Evolutionary conservation across 2,113 vertebrate species (phyloP).

Genomic region (Pycnonotus jocosus): DNA sequence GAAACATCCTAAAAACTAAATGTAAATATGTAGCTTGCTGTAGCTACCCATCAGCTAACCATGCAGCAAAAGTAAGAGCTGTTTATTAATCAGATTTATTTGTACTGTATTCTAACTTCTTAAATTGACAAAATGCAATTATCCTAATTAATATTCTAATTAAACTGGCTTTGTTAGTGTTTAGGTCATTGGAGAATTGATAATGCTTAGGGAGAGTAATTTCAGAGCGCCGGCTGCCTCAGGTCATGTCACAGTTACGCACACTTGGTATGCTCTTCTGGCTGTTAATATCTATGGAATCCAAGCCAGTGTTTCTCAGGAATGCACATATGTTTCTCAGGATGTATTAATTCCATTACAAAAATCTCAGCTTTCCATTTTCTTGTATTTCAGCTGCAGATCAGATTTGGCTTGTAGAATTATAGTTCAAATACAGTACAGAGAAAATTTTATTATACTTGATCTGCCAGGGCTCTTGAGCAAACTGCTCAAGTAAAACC

Average conservation of each 20-base stretch:
- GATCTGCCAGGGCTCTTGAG: background rate
- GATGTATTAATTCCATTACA: background rate
- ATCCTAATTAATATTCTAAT: background rate
- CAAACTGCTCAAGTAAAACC: slow-evolving; percentile 2
- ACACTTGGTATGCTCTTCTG: background rate
- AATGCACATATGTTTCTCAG: slow-evolving; percentile 22
- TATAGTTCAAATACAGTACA: background rate
- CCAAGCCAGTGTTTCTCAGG: slow-evolving; percentile 5
- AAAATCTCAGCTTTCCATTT: background rate
- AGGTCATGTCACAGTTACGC: background rate
- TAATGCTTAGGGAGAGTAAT: background rate
- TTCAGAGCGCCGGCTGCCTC: background rate
- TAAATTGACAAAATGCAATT: background rate
- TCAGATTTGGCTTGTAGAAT: background rate
- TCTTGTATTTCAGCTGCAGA: background rate
- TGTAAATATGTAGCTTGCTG: background rate
- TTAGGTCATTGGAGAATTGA: background rate
- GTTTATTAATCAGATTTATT: background rate
- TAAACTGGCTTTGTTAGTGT: background rate
- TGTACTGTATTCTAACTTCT: background rate
- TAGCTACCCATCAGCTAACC: background rate
- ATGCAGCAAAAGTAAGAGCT: background rate
- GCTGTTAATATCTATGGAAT: background rate
- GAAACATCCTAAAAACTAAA: background rate
- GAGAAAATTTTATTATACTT: background rate